Conservation (phyloP, 1,140 invertebrate species). For the Papilio dardanus region DNA sequence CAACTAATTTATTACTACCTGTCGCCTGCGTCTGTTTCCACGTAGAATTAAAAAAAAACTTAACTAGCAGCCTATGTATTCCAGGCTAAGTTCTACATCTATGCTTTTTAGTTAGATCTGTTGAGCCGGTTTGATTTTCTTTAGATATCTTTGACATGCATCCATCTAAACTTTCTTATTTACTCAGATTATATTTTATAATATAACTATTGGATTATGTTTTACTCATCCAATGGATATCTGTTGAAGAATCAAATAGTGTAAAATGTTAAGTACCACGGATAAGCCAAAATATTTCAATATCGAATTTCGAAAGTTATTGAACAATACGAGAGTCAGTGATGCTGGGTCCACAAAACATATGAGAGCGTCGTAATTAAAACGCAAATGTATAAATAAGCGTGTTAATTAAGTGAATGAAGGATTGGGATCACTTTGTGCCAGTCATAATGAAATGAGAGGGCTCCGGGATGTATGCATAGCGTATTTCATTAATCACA, state of each 20-base stretch:
- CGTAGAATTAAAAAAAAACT: too few relatives aligned
- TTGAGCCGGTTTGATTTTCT: too few relatives aligned
- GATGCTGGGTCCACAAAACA: neutral
- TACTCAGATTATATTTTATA: too few relatives aligned
- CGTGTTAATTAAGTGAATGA: constrained; percentile 24
- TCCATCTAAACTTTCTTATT: too few relatives aligned
- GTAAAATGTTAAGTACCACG: neutral
- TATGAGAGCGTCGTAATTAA: constrained; percentile 20
- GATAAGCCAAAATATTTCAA: neutral
- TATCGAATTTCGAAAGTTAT: neutral
- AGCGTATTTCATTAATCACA: constrained; percentile 22
- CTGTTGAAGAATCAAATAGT: neutral
- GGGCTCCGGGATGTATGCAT: constrained; percentile 3
- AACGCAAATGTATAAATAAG: constrained; percentile 27
- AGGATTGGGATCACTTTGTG: constrained; percentile 24
- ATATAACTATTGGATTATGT: too few relatives aligned
- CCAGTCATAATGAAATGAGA: constrained; percentile 25
- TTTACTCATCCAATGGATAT: too few relatives aligned
- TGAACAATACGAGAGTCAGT: neutral
- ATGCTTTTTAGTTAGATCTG: too few relatives aligned
- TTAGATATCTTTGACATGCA: too few relatives aligned
- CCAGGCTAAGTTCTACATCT: too few relatives aligned
- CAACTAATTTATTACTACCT: neutral
- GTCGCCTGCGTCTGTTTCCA: too few relatives aligned
- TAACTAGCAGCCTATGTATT: too few relatives aligned